Percentiles rank a stretch among this genome's conserved stretches.
Conservation (phyloP, 1,140 invertebrate species). For the Heliconius melpomene region DNA sequence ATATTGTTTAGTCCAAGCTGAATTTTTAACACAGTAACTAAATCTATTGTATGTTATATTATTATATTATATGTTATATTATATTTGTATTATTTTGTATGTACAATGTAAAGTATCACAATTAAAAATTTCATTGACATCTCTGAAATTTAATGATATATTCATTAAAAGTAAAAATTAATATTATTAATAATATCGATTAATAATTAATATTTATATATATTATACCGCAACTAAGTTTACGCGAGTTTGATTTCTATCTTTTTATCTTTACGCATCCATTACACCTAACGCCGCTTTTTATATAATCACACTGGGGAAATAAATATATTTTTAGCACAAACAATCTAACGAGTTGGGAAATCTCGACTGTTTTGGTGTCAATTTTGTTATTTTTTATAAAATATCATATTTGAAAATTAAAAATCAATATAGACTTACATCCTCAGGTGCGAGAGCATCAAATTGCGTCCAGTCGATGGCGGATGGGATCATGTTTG, state of each 20-base stretch:
- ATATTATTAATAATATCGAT: background rate
- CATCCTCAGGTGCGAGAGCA: conserved; percentile 58
- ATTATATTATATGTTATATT: too few relatives aligned
- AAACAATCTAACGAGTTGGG: background rate
- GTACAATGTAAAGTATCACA: too few relatives aligned
- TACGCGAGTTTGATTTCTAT: background rate
- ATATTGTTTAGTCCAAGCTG: too few relatives aligned
- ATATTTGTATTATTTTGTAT: too few relatives aligned
- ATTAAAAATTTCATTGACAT: too few relatives aligned
- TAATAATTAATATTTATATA: background rate
- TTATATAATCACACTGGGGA: background rate
- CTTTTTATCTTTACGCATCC: conserved; percentile 1
- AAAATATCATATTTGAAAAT: background rate
- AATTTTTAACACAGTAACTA: too few relatives aligned
- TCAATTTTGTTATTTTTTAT: background rate
- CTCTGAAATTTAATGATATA: too few relatives aligned
- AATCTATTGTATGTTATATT: too few relatives aligned
- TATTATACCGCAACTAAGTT: background rate
- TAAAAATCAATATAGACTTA: conserved; percentile 42
- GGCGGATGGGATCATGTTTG: conserved; percentile 51
- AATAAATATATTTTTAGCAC: background rate
- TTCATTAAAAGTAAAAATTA: too few relatives aligned
- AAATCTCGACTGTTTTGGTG: background rate
- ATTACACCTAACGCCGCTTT: background rate
- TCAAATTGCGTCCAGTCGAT: conserved; percentile 65